Evolutionary conservation across 2,113 vertebrate genomes (phyloP), one percentile per base, ranked within the genome.

Genomic region (Amblyornis subalaris): DNA sequence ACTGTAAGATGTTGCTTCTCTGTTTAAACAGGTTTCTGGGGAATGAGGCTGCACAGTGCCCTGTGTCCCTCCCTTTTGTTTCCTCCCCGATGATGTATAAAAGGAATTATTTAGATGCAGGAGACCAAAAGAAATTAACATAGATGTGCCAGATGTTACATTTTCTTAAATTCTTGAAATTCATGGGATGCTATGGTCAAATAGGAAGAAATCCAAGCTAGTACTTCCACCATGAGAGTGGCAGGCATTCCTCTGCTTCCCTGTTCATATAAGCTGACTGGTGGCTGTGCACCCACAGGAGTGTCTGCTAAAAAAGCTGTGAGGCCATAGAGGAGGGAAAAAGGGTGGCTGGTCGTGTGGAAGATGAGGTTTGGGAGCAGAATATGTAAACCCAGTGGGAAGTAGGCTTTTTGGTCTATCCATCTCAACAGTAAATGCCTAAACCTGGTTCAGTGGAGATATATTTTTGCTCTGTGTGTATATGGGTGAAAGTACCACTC

Each of bases 181-280:
- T 83, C 64, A 13, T 72, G 81, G 40, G n/a, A 51, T 75, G 53
- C 61, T 91, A 0, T 13, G 26, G 73, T 86, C 33, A 54, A 66
- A 67, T 5, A 58, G 65, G 74, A 86, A 42, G 76, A 89, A 80
- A 70, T 53, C 62, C 23, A 57, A 54, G 65, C n/a, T 44, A 8
- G 26, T 44, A 3, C 38, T 80, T 89, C 23, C 8, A 6, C 14
- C 0, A 0, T 0, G 1, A n/a, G 53, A 55, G 48, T 4, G 11
- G 45, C 71, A 64, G 71, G 69, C 29, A 1, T 36, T 76, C 10
- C 36, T 54, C 62, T 65, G 36, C 19, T 65, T 42, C 58, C 0
- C 0, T 33, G n/a, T 11, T 2, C 1, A 0, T 20, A 38, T 29
- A 4, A 55, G 62, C 28, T 51, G 35, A n/a, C 54, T 79, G 67